Base-by-base conservation (phyloP, 2,888 invertebrate species). In the Entomobrya multifasciata region DNA sequence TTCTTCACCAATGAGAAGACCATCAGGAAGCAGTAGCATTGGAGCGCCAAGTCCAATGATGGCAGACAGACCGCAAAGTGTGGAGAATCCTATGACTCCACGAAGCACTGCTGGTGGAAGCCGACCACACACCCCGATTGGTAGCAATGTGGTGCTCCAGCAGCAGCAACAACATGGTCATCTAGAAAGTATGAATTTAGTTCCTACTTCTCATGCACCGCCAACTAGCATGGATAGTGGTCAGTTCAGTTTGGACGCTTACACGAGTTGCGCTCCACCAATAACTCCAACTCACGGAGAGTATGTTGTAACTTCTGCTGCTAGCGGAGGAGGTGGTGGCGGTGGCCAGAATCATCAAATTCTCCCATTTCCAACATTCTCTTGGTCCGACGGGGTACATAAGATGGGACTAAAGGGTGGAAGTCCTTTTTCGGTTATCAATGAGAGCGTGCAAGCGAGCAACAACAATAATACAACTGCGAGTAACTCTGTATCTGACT, bases 51-150 rank as follows among this genome's bases (percentile, higher is more conserved):
- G 94, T 49, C 93, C 94, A 4, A 93, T 94, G 92, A 93, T 94
- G 92, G 94, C 94, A 0, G 94, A 95, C 88, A 92, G 94, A 81
- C 94, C 94, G 0, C 94, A 93, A 79, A 94, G 94, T 90, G 94
- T 94, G 0, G 94, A 94, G 90, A 94, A 94, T 92, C 94, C 94
- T 6, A 92, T 93, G 57, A 94, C 94, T 0, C 94, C 94, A 6
- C 92, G 94, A 87, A 93, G 89, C 70, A 88, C 76, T 10, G 22
- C 86, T 13, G 89, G 89, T 0, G 89, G 89, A 15, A 90, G 90
- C 87, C 87, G 90, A n/a, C 90, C 90, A 3, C 90, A 91, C 47
- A 91, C 91, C 0, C 90, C 90, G 10, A 82, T 87, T 0, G 83
- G 87, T 11, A 74, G 87, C 10, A 87, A 81, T 62, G 65, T 84